A percentile compares a stretch with the other conserved stretches of the same genome.
phyloP scores from a whole-genome alignment of 2,797 vertebrate species.

The Eurystomus glaucurus region DNA sequence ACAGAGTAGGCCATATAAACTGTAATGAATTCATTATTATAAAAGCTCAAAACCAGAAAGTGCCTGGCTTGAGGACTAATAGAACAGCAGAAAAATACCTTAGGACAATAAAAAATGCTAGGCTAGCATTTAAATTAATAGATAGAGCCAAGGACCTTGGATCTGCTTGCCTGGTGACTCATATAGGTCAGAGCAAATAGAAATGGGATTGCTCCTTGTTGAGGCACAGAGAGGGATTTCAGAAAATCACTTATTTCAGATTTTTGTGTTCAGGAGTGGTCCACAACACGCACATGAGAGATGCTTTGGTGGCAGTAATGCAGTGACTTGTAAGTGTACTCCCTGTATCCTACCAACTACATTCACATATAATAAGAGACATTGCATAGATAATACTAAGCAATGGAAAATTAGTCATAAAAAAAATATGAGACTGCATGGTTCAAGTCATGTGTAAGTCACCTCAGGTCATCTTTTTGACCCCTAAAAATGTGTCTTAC shows the following conservation, averaged over 20 bases:
- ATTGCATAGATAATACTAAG: background rate
- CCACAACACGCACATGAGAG: background rate
- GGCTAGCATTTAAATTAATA: background rate
- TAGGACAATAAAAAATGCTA: background rate
- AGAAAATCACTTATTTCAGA: background rate
- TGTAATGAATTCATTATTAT: background rate
- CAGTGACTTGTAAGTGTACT: background rate
- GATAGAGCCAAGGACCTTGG: background rate
- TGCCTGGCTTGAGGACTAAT: background rate
- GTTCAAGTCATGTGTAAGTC: background rate
- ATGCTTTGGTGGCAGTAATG: background rate
- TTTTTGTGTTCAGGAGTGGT: background rate
- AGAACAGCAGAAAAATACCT: background rate
- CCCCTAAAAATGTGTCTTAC: background rate
- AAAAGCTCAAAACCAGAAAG: background rate
- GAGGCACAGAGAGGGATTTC: background rate
- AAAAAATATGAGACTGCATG: background rate
- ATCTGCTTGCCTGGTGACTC: background rate
- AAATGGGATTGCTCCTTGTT: background rate
- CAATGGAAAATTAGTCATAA: background rate
- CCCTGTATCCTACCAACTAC: background rate
- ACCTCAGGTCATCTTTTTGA: background rate
- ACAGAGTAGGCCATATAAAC: background rate
- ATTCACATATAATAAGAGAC: background rate
- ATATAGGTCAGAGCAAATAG: background rate